phyloP scores from a whole-genome alignment of 2,113 vertebrate genomes.

The Sinocyclocheilus anophthalmus region DNA sequence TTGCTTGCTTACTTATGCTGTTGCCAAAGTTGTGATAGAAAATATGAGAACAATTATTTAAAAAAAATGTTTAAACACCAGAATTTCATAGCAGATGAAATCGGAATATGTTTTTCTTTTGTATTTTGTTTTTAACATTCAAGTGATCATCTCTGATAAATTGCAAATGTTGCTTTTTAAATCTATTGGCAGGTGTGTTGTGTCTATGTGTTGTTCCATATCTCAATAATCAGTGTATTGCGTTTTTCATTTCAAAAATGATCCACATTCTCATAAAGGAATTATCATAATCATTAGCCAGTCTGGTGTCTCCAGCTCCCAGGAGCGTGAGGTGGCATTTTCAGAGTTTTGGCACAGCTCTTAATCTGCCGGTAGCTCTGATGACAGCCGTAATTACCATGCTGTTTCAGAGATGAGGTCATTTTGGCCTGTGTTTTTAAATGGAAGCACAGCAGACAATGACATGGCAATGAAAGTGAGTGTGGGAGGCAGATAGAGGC shows the following conservation, averaged over 20 bases:
- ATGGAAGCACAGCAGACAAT: neutral
- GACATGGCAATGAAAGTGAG: neutral
- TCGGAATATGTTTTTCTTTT: too few species aligned
- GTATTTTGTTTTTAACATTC: neutral
- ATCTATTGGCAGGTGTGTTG: neutral
- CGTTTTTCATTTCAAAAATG: neutral
- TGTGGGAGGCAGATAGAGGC: neutral
- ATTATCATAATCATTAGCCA: conserved; percentile 12
- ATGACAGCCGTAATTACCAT: neutral
- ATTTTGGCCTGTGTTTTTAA: neutral
- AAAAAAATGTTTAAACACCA: neutral
- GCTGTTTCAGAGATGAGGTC: neutral
- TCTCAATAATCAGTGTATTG: neutral
- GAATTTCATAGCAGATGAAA: neutral
- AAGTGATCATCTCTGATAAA: neutral
- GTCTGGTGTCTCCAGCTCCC: conserved; percentile 34
- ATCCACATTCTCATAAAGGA: neutral
- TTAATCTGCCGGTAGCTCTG: neutral
- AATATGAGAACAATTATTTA: neutral
- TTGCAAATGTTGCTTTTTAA: neutral
- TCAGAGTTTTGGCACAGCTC: conserved; percentile 19
- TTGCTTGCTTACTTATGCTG: neutral
- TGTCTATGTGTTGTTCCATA: neutral
- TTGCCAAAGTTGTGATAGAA: neutral
- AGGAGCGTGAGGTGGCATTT: neutral